Evolutionary conservation across 2,797 vertebrate genomes (phyloP).

Genomic region (Australoheros facetus): DNA sequence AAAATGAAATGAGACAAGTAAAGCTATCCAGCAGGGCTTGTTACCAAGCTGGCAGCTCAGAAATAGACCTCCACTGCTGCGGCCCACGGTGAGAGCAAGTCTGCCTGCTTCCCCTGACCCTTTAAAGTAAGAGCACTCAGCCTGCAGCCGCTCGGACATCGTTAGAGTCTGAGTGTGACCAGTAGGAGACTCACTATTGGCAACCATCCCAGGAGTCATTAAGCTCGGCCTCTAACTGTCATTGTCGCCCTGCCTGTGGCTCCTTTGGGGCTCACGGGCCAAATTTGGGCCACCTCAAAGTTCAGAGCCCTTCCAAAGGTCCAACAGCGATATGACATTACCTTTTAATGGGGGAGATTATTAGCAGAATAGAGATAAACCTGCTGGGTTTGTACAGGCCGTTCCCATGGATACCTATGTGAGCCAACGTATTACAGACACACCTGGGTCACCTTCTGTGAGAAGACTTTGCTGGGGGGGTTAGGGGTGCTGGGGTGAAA

Average conservation of each 20-base stretch:
- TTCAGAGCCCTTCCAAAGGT: conserved; percentile 10
- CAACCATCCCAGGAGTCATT: conserved; percentile 42
- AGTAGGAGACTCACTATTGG: conserved; percentile 20
- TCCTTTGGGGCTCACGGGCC: background rate
- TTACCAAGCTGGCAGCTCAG: conserved; percentile 1
- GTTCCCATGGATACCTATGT: fast-evolving
- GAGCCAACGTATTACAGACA: background rate
- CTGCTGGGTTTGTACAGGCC: background rate
- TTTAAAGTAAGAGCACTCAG: conserved; percentile 14
- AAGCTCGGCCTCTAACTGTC: conserved; percentile 33
- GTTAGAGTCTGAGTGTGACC: conserved; percentile 19
- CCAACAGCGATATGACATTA: conserved; percentile 10
- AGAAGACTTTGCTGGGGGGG: background rate
- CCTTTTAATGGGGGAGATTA: conserved; percentile 31
- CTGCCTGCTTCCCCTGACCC: conserved; percentile 20
- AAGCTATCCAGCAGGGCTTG: conserved; percentile 4
- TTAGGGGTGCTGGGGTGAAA: too few relatives aligned
- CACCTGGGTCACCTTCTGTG: background rate
- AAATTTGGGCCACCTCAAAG: conserved; percentile 2
- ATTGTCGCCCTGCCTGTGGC: conserved; percentile 19
- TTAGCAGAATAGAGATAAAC: conserved; percentile 1
- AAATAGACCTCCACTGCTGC: background rate
- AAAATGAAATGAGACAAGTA: conserved; percentile 13
- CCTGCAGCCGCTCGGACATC: conserved; percentile 35
- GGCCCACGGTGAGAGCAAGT: background rate